Percentiles rank a stretch among this genome's conserved stretches.
These are phyloP conservation scores for Mesorhabditis sp. DNA, from an alignment of 2,888 invertebrate genomes.

Conservation along the genomic window DNA sequence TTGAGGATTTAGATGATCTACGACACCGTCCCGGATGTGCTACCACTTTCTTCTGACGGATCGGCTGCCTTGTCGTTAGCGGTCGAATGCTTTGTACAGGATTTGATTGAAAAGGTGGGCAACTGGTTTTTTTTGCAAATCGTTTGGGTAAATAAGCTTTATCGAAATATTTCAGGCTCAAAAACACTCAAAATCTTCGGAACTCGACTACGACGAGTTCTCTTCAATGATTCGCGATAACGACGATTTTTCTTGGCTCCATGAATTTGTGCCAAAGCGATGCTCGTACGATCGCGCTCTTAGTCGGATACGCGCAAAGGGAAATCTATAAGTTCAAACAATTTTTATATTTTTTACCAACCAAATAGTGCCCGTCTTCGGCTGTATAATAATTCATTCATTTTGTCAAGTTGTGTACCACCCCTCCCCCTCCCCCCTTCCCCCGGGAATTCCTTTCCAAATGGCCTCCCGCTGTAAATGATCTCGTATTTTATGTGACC, in stretches of 20 bases:
- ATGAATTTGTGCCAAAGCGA: background rate
- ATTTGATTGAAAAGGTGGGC: background rate
- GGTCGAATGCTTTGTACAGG: background rate
- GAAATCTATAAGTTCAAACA: too few relatives aligned
- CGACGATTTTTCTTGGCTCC: background rate
- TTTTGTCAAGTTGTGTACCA: too few relatives aligned
- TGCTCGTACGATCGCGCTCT: background rate
- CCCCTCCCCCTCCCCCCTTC: too few relatives aligned
- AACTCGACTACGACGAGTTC: background rate
- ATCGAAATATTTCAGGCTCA: background rate
- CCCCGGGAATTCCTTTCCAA: too few relatives aligned
- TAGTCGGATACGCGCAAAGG: too few relatives aligned
- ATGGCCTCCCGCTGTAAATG: too few relatives aligned
- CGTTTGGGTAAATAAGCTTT: background rate
- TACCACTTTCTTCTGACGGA: background rate
- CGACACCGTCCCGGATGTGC: background rate
- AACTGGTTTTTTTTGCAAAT: too few relatives aligned
- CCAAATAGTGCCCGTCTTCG: too few relatives aligned
- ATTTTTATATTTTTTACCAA: too few relatives aligned
- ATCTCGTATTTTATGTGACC: too few relatives aligned
- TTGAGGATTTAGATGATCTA: background rate
- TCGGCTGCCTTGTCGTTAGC: background rate
- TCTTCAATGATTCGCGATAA: background rate
- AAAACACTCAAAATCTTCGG: background rate
- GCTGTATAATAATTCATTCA: too few relatives aligned